A percentile compares a stretch with the other conserved stretches of the same genome.
Conservation (phyloP, 2,888 invertebrate genomes). For the Pandemis heparana region DNA sequence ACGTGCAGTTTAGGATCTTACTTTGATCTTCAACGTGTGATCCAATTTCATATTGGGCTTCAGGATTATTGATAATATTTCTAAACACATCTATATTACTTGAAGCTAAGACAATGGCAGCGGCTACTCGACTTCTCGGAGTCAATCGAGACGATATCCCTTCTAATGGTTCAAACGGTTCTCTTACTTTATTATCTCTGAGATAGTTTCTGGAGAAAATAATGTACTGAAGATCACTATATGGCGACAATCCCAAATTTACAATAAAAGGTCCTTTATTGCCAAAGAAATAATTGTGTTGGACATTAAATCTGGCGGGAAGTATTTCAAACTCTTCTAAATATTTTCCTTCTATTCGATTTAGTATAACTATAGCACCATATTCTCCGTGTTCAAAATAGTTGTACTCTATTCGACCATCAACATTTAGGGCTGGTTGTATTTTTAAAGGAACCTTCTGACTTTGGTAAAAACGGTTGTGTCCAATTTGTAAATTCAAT, state of each 20-base stretch:
- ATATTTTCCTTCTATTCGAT: slow-evolving; percentile 87
- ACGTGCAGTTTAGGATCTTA: slow-evolving; percentile 96
- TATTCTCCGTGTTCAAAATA: slow-evolving; percentile 93
- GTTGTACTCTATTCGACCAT: slow-evolving; percentile 94
- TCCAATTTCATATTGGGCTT: slow-evolving; percentile 97
- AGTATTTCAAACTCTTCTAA: slow-evolving; percentile 92
- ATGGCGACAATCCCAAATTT: slow-evolving; percentile 94
- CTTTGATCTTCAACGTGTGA: slow-evolving; percentile 98
- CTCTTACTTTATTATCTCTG: slow-evolving; percentile 92
- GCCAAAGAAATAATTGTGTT: slow-evolving; percentile 95
- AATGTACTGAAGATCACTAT: slow-evolving; percentile 92
- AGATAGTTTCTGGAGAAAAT: slow-evolving; percentile 95
- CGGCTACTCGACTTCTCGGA: slow-evolving; percentile 96
- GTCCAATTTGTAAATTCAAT: slow-evolving; percentile 91
- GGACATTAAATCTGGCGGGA: slow-evolving; percentile 89
- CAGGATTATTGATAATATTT: slow-evolving; percentile 96
- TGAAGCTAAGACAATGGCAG: slow-evolving; percentile 96
- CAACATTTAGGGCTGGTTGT: slow-evolving; percentile 92
- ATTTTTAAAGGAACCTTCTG: slow-evolving; percentile 91
- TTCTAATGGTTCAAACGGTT: slow-evolving; percentile 91
- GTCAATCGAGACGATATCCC: slow-evolving; percentile 90
- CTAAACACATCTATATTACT: slow-evolving; percentile 95
- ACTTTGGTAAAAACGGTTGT: slow-evolving; percentile 93
- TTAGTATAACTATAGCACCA: slow-evolving; percentile 94
- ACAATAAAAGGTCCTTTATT: slow-evolving; percentile 96